A percentile compares a stretch with the other conserved stretches of the same genome.
Evolutionary conservation across 2,113 vertebrate genomes (phyloP).

Genomic region (Lasiurus borealis): DNA sequence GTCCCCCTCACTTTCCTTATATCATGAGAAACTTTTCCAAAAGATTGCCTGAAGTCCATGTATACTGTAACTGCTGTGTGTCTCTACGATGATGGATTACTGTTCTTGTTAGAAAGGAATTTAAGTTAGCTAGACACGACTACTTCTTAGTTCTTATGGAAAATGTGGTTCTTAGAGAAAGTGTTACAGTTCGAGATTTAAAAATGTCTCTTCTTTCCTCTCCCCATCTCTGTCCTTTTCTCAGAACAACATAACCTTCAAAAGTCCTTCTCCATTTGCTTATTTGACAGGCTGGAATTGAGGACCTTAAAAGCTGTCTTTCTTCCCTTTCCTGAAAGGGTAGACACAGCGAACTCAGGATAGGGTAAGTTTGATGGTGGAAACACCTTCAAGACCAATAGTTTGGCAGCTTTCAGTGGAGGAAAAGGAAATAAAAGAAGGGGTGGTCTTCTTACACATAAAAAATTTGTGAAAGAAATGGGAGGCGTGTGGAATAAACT

Average conservation of each 20-base stretch:
- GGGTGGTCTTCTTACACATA: background rate
- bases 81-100: background rate
- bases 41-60: background rate
- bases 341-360: too few species aligned
- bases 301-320: background rate
- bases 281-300: background rate
- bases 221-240: background rate
- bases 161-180: background rate
- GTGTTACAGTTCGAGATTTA: background rate
- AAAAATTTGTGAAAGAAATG: background rate
- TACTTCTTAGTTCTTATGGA: conserved; percentile 30
- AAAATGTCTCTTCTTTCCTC: background rate
- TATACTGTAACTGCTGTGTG: background rate
- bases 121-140: background rate
- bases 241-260: background rate
- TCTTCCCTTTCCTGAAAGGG: background rate
- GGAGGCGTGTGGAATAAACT: background rate
- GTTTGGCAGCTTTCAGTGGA: background rate
- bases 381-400: background rate
- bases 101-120: conserved; percentile 38
- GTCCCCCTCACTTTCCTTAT: background rate
- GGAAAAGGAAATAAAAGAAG: background rate
- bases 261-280: background rate
- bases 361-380: background rate
- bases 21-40: background rate